Percentiles rank a stretch among this genome's conserved stretches.
These are phyloP conservation scores for Salpingus planirostris DNA, from an alignment of 2,888 invertebrate species.

Conservation along the genomic window DNA sequence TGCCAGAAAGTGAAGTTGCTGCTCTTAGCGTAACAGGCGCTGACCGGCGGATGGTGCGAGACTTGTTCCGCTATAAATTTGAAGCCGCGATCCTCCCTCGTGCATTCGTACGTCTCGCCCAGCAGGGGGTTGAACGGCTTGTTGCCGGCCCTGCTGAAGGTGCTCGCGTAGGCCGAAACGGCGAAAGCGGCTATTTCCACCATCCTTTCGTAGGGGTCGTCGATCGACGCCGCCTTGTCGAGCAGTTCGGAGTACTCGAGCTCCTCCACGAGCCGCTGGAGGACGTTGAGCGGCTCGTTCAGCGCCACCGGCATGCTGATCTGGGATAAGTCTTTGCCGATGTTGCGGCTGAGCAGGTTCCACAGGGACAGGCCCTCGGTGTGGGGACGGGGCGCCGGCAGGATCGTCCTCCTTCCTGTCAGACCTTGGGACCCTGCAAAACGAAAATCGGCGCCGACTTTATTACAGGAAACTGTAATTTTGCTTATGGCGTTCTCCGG, in stretches of 20 bases:
- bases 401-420: slow-evolving; percentile 52
- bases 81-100: slow-evolving; percentile 69
- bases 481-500: no score
- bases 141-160: slow-evolving; percentile 64
- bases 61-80: slow-evolving; percentile 74
- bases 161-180: slow-evolving; percentile 68
- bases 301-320: slow-evolving; percentile 81
- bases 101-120: slow-evolving; percentile 75
- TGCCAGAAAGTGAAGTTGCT: slow-evolving; percentile 72
- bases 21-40: slow-evolving; percentile 72
- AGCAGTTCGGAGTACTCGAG: slow-evolving; percentile 73
- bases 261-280: slow-evolving; percentile 76
- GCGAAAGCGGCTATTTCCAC: slow-evolving; percentile 72
- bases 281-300: slow-evolving; percentile 74
- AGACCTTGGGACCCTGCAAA: slow-evolving; percentile 30
- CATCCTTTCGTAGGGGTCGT: slow-evolving; percentile 63
- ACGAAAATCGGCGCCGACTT: no score
- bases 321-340: slow-evolving; percentile 78
- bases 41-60: slow-evolving; percentile 77
- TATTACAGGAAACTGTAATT: no score
- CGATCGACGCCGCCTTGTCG: slow-evolving; percentile 61
- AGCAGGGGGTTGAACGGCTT: slow-evolving; percentile 81
- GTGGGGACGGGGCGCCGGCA: slow-evolving; percentile 64
- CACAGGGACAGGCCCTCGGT: slow-evolving; percentile 71
- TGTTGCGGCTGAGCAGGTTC: slow-evolving; percentile 71